Evolutionary conservation across 2,888 invertebrate genomes (phyloP).

Genomic region (Drosophila conformis): DNA sequence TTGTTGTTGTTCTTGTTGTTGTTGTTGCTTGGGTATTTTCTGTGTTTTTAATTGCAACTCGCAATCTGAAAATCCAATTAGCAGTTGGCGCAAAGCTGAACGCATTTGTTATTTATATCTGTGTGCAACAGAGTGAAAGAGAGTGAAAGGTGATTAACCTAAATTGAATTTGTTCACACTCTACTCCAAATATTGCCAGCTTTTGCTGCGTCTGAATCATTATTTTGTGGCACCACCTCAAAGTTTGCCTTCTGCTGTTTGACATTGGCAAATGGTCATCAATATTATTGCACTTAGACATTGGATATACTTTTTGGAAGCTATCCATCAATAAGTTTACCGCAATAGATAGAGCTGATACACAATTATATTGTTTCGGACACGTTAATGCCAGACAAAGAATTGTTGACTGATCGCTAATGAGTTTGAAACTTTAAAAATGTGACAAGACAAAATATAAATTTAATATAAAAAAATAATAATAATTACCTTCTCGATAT

Average conservation of each 20-base stretch:
- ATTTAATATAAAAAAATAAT: neutral
- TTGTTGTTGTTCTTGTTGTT: neutral
- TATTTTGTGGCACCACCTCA: neutral
- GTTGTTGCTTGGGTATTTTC: conserved; percentile 18
- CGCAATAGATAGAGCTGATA: conserved; percentile 21
- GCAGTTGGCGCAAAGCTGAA: conserved; percentile 31
- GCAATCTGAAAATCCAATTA: conserved; percentile 71
- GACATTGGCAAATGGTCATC: conserved; percentile 39
- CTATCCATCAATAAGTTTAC: conserved; percentile 48
- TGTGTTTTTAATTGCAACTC: conserved; percentile 39
- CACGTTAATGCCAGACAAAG: conserved; percentile 34
- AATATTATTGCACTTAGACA: conserved; percentile 40
- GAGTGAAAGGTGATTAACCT: conserved; percentile 19
- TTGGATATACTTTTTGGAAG: conserved; percentile 12
- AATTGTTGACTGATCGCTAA: conserved; percentile 46
- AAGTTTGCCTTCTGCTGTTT: neutral
- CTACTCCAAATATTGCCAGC: neutral
- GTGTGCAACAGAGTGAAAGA: neutral
- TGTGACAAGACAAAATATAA: neutral
- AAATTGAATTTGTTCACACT: neutral
- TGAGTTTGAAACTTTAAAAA: neutral
- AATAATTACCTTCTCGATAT: neutral
- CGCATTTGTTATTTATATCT: conserved; percentile 10
- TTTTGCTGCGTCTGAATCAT: conserved; percentile 1
- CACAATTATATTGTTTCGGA: conserved; percentile 18